phyloP scores from a whole-genome alignment of 2,797 vertebrate species.

The Oceanodroma leucorhoa region DNA sequence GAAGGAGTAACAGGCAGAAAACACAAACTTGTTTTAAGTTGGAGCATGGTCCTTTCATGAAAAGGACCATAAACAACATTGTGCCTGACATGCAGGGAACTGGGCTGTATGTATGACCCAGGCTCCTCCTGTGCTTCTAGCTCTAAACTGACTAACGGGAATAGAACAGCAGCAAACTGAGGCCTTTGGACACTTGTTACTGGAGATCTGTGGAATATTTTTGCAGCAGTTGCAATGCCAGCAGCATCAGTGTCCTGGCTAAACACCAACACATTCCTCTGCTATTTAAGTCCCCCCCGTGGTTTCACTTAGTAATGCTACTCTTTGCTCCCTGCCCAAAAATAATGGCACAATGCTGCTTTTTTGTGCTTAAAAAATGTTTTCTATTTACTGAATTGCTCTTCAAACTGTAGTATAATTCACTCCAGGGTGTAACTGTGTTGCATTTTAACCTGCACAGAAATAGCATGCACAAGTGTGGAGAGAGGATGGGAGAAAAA shows the following conservation, averaged over 20 bases:
- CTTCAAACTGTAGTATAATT: conserved; percentile 35
- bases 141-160: background rate
- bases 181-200: conserved; percentile 30
- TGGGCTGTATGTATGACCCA: background rate
- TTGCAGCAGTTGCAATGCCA: conserved; percentile 3
- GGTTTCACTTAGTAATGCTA: conserved; percentile 49
- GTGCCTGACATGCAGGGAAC: background rate
- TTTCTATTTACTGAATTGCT: conserved; percentile 43
- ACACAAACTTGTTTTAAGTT: background rate
- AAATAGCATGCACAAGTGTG: conserved; percentile 23
- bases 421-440: conserved; percentile 20
- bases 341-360: background rate
- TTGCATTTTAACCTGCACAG: conserved; percentile 50
- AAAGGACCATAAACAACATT: background rate
- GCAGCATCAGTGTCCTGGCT: conserved; percentile 60
- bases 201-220: conserved; percentile 30
- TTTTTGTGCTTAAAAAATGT: conserved; percentile 27
- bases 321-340: conserved; percentile 25
- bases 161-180: conserved; percentile 48
- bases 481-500: conserved; percentile 31
- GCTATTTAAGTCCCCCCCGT: conserved; percentile 47
- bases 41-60: background rate
- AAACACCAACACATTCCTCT: conserved; percentile 50
- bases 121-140: background rate
- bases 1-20: background rate